Base-by-base conservation (phyloP, 2,113 vertebrate genomes). In the Laterallus jamaicensis region DNA sequence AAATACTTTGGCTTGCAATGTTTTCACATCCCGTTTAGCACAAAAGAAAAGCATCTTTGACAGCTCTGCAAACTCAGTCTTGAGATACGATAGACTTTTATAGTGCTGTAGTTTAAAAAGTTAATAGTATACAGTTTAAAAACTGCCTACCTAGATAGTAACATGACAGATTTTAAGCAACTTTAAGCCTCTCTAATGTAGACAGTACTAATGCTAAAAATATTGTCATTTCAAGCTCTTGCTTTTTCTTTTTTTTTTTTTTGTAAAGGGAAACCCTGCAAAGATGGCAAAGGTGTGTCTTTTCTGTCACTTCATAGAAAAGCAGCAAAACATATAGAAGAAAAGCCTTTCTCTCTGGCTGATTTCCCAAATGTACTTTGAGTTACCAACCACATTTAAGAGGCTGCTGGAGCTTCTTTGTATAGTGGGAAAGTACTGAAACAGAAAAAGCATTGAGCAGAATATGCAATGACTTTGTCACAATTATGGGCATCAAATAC, bases 401-500 rank as follows among this genome's bases (percentile, higher is more conserved):
- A 97, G 81, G 78, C 86, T 96, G 94, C 88, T 84, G 96, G 73
- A 67, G 52, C 77, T 73, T 84, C 93, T 94, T 92, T 97, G 76
- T 96, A 95, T 44, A 79, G 54, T 67, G 76, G 84, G 79, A 92
- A 94, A 90, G 71, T 95, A 56, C 84, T 96, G 83, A 87, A 97
- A 96, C 88, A 95, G 87, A 97, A 95, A 75, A 94, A 74, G 64
- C 74, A 93, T 95, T 90, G 86, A 84, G 42, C 68, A 60, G 82
- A 93, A 59, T 93, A 80, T 92, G 94, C 90, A 88, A 95, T 86
- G 95, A 95, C 92, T 97, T 95, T 96, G 88, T 96, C 82, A 96
- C 93, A 92, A 80, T 92, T 95, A 86, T 64, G 71, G 96, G 92
- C 92, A 95, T 97, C 95, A 87, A 94, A 92, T 92, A 93, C 92